These are phyloP conservation scores for Myotis pilosus DNA, from an alignment of 2,797 vertebrate genomes.

Conservation along the genomic window DNA sequence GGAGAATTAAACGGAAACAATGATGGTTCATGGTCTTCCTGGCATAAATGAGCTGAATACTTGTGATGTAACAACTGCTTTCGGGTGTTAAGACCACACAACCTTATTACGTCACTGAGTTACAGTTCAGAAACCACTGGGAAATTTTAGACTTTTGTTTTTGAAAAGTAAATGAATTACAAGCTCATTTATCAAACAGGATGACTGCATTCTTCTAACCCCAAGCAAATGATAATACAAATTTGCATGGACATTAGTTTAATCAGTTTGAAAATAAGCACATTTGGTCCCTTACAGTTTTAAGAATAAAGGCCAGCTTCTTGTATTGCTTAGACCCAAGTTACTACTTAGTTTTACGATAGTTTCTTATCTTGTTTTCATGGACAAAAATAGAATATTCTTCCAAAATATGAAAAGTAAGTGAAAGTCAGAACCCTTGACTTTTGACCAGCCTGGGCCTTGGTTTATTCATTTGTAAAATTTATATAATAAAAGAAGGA, in stretches of 20 bases:
- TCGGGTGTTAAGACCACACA: background rate
- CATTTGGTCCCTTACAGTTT: background rate
- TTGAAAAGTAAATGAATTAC: conserved; percentile 1
- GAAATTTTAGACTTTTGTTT: conserved; percentile 9
- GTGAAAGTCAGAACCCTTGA: background rate
- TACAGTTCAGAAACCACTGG: background rate
- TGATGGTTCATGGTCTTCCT: fast-evolving
- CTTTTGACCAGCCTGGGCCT: background rate
- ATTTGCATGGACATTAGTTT: background rate
- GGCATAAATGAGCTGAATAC: background rate
- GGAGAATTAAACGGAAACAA: background rate
- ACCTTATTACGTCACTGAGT: background rate
- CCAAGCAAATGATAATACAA: background rate
- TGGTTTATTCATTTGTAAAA: background rate
- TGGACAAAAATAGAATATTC: conserved; percentile 7
- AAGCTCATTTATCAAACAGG: background rate
- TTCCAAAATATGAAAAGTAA: conserved; percentile 17
- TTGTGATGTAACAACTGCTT: background rate
- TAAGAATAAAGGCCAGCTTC: background rate
- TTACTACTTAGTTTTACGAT: background rate
- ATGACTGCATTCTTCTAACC: background rate
- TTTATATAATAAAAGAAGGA: background rate
- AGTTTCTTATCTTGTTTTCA: background rate
- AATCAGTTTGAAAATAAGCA: background rate
- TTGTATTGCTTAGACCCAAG: background rate